Evolutionary conservation across 2,888 invertebrate species (phyloP).

Genomic region (Melikaiella ostensackeni): DNA sequence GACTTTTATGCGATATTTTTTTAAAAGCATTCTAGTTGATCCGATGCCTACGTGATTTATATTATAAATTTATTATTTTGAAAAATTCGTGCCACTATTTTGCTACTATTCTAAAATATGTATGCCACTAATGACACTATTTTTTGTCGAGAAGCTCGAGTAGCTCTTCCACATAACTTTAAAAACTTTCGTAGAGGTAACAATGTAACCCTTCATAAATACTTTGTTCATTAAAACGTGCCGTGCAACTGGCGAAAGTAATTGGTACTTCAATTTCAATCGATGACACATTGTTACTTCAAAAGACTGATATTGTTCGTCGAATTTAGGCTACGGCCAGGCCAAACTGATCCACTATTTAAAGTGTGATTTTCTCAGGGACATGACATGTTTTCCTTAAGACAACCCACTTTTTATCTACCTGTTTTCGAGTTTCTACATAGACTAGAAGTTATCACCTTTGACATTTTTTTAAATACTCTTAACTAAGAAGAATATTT

Average conservation of each 20-base stretch:
- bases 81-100: background rate
- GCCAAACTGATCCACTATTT: conserved; percentile 41
- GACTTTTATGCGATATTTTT: no score
- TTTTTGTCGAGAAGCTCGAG: background rate
- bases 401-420: no score
- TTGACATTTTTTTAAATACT: no score
- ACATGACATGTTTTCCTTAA: background rate
- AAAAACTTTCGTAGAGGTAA: background rate
- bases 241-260: conserved; percentile 45
- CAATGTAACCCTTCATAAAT: conserved; percentile 9
- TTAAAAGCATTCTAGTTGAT: no score
- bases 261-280: conserved; percentile 53
- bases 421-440: no score
- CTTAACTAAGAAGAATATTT: no score
- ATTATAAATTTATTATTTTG: no score
- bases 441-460: no score
- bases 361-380: conserved; percentile 1
- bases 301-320: conserved; percentile 46
- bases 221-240: conserved; percentile 44
- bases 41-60: no score
- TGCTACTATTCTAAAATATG: background rate
- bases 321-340: conserved; percentile 28
- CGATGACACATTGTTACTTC: conserved; percentile 48
- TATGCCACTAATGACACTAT: background rate
- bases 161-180: background rate